phyloP scores from a whole-genome alignment of 2,888 invertebrate genomes.

The Pilophorus perplexus region DNA sequence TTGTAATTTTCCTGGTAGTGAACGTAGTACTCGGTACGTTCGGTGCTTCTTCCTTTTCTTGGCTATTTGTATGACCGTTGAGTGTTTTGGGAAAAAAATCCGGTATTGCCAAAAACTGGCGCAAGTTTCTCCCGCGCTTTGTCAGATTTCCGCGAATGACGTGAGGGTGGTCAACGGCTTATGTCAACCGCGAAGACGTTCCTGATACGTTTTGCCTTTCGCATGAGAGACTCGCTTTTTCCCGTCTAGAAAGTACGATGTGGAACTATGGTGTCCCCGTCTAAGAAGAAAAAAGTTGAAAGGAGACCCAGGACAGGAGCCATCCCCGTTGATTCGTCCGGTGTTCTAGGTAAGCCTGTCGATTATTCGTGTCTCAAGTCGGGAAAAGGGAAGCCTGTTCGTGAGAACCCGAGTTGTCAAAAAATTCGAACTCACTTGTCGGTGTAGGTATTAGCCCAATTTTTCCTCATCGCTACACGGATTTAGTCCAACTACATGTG shows the following conservation, averaged over 20 bases:
- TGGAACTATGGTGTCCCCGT: slow-evolving; percentile 54
- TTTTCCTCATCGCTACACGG: background rate
- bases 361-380: too few relatives aligned
- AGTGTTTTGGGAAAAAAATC: too few relatives aligned
- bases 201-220: background rate
- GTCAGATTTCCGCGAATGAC: background rate
- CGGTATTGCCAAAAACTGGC: too few relatives aligned
- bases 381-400: too few relatives aligned
- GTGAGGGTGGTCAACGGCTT: background rate
- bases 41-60: too few relatives aligned
- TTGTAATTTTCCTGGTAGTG: too few relatives aligned
- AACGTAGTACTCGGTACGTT: too few relatives aligned
- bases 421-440: background rate
- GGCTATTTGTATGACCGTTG: too few relatives aligned
- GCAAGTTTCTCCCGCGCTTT: slow-evolving; percentile 30
- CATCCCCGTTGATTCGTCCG: background rate
- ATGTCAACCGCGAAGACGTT: background rate
- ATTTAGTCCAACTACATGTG: background rate
- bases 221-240: background rate
- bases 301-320: slow-evolving; percentile 39
- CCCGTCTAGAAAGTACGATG: slow-evolving; percentile 9
- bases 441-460: background rate
- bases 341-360: background rate
- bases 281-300: slow-evolving; percentile 50
- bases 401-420: too few relatives aligned